Percentiles rank a stretch among this genome's conserved stretches.
Evolutionary conservation across 2,113 vertebrate genomes (phyloP).

Genomic region (Hippocampus guttulatus): DNA sequence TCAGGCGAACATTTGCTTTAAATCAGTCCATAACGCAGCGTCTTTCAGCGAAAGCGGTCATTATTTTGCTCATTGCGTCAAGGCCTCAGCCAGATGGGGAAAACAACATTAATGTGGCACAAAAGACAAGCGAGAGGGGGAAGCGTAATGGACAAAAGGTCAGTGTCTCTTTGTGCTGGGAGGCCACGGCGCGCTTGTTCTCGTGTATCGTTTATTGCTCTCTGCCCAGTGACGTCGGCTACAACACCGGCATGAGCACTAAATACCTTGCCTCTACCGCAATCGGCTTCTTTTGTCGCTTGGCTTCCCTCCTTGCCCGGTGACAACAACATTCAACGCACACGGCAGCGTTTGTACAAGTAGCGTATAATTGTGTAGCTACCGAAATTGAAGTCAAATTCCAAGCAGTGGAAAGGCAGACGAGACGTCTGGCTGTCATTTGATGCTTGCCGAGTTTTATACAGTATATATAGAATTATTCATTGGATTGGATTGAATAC

Average conservation of each 20-base stretch:
- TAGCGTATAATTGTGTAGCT: not conserved
- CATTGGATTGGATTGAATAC: too few relatives aligned
- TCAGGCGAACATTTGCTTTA: conserved; percentile 55
- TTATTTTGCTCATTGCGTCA: conserved; percentile 57
- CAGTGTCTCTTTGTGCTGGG: conserved; percentile 24
- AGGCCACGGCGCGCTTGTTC: not conserved
- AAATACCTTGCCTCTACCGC: not conserved
- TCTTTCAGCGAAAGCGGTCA: conserved; percentile 48
- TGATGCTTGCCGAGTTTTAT: too few relatives aligned
- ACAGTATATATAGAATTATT: too few relatives aligned
- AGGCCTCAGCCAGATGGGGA: conserved; percentile 28
- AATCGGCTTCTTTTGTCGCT: not conserved
- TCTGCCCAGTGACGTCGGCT: not conserved
- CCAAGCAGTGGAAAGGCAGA: too few relatives aligned
- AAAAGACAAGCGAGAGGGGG: not conserved
- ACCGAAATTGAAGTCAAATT: too few relatives aligned
- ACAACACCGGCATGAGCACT: not conserved
- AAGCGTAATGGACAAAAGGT: conserved; percentile 34
- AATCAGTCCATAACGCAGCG: conserved; percentile 37
- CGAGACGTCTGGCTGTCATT: too few relatives aligned
- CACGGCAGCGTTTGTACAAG: not conserved
- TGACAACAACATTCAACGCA: not conserved
- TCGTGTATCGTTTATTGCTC: conserved; percentile 6
- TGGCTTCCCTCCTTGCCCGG: not conserved
- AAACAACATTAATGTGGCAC: conserved; percentile 26